A percentile compares a stretch with the other conserved stretches of the same genome.
These are phyloP conservation scores for Kryptolebias ocellatus DNA, from an alignment of 2,797 vertebrate genomes.

Conservation along the genomic window DNA sequence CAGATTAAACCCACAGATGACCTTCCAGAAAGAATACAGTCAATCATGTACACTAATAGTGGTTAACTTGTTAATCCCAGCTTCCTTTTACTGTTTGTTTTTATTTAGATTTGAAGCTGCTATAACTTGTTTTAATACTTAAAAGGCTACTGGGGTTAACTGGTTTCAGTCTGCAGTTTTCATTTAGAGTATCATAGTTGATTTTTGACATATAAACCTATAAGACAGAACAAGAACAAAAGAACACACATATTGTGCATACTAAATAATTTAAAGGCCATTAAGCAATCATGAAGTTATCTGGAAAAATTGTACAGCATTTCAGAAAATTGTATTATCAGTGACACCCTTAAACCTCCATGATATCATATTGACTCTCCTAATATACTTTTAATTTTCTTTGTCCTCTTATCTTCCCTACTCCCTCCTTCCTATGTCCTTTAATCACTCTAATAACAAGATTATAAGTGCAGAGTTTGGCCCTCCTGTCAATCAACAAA, in stretches of 20 bases:
- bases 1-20: too few species aligned
- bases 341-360: conserved; percentile 52
- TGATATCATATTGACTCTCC: conserved; percentile 59
- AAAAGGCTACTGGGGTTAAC: not conserved
- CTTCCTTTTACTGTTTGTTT: not conserved
- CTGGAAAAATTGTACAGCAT: conserved; percentile 57
- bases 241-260: conserved; percentile 1
- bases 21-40: too few species aligned
- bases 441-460: conserved; percentile 63
- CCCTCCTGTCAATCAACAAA: conserved; percentile 62
- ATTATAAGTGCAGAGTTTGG: conserved; percentile 59
- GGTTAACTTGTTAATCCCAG: too few species aligned
- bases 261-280: conserved; percentile 48
- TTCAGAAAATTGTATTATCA: conserved; percentile 64
- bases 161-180: not conserved
- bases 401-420: conserved; percentile 46
- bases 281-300: conserved; percentile 55
- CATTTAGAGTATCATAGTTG: not conserved
- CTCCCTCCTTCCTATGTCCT: conserved; percentile 22
- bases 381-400: conserved; percentile 48
- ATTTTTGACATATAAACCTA: not conserved
- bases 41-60: too few species aligned
- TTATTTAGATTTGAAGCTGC: not conserved
- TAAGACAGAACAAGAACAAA: not conserved
- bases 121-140: conserved; percentile 1